Base-by-base conservation (phyloP, 2,888 invertebrate genomes). In the Euplexia lucipara region DNA sequence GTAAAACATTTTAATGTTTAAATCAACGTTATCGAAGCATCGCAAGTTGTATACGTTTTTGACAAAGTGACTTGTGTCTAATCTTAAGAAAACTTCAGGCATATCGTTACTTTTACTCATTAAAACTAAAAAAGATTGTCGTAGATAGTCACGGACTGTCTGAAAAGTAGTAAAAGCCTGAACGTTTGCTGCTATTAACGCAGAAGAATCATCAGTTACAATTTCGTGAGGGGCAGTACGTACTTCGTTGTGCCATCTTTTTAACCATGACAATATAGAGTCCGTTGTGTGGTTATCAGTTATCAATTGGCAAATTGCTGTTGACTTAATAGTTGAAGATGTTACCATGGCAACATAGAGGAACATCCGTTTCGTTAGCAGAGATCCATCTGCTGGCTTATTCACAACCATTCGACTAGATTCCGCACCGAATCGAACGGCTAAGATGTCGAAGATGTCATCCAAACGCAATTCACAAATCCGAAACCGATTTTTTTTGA, bases 121-220 rank as follows among this genome's bases (percentile, higher is more conserved):
- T 22, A 37, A 51, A 35, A 51, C 51, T 10, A 51, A 3, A 22
- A 51, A 51, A n/a, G 22, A 51, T 16, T 51, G 51, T 51, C 51
- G 35, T 37, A 51, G 37, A 37, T 51, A 51, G 37, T 51, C 35
- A 5, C 35, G 18, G 35, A 51, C 37, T 51, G 35, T 37, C 5
- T 45, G 45, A 45, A 5, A 45, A 45, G 0, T 51, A 22, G 51
- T 51, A 37, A 51, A 51, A 37, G 51, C 22, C 22, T 7, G 35
- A 22, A 51, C 51, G 37, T 51, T 37, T 37, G 51, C 58, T 49
- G 59, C 59, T 42, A 58, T 58, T 49, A 58, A 30, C 26, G 58
- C 58, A 9, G 58, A 58, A 49, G 58, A 58, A 14, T 58, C 58
- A 10, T 49, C 58, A 58, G 58, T 58, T 49, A 58, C 58, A 58